Conservation (phyloP, 2,888 invertebrate species). For the Sarcophaga rosellei region DNA sequence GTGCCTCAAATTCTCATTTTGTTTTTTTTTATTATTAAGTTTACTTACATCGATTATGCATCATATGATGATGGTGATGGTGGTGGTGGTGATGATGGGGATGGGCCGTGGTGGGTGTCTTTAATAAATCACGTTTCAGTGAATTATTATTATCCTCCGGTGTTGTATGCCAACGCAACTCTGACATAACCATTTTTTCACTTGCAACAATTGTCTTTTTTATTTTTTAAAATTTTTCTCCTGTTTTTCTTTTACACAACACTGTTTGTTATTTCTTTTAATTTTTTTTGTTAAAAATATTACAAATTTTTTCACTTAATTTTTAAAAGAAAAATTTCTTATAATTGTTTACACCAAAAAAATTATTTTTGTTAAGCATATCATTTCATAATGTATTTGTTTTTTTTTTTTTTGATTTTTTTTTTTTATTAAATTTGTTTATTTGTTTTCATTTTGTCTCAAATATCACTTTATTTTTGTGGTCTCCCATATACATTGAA, state of each 20-base stretch:
- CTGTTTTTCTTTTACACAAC: background rate
- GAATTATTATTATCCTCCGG: conserved; percentile 81
- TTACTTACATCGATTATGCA: conserved; percentile 81
- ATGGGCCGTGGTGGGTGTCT: conserved; percentile 76
- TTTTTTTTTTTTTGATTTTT: conserved; percentile 47
- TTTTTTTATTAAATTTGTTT: conserved; percentile 25
- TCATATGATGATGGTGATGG: conserved; percentile 68
- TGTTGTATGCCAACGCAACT: conserved; percentile 80
- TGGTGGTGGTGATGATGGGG: conserved; percentile 35
- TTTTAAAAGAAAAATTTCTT: background rate
- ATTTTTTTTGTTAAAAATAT: conserved; percentile 6
- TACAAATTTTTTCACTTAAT: conserved; percentile 20
- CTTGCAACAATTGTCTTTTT: conserved; percentile 44
- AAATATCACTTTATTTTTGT: background rate
- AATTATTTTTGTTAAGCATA: background rate
- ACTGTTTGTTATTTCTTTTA: background rate
- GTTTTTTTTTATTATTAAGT: conserved; percentile 3
- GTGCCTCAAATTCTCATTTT: background rate
- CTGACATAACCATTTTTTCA: conserved; percentile 81
- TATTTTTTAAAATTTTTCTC: background rate
- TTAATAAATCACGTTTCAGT: conserved; percentile 80
- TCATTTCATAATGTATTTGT: background rate
- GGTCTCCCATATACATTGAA: background rate
- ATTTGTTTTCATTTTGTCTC: background rate
- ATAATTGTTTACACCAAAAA: background rate